Evolutionary conservation across 2,113 vertebrate genomes (phyloP).

Genomic region (Dromaius novaehollandiae): DNA sequence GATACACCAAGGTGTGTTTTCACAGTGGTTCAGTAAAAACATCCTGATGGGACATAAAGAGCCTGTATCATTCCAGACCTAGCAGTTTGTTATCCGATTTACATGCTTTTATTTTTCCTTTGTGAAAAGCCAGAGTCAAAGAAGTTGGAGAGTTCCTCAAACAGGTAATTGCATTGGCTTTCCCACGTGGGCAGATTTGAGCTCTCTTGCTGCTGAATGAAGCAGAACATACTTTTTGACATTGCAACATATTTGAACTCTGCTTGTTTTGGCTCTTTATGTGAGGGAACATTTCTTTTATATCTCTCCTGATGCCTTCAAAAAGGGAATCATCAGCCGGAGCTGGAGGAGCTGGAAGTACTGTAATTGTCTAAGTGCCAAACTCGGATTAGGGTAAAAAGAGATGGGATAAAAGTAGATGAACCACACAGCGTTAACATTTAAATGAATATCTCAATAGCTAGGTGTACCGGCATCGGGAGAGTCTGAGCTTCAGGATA

Average conservation of each 20-base stretch:
- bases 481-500: background rate
- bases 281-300: background rate
- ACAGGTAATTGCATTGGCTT: background rate
- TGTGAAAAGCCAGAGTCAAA: background rate
- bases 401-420: background rate
- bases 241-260: background rate
- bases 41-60: background rate
- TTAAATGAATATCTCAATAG: background rate
- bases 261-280: background rate
- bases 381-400: background rate
- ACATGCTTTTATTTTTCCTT: background rate
- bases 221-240: slow-evolving; percentile 4
- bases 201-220: background rate
- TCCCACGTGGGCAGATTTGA: background rate
- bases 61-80: background rate
- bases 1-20: background rate
- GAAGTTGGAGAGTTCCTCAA: background rate
- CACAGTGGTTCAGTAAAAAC: background rate
- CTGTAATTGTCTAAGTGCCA: background rate
- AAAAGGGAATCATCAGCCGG: background rate
- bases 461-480: background rate
- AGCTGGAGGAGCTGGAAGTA: background rate
- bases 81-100: background rate
- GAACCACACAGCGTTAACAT: background rate
- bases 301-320: background rate